Conservation (phyloP, 1,140 invertebrate species). For the Platorchestia sp. region DNA sequence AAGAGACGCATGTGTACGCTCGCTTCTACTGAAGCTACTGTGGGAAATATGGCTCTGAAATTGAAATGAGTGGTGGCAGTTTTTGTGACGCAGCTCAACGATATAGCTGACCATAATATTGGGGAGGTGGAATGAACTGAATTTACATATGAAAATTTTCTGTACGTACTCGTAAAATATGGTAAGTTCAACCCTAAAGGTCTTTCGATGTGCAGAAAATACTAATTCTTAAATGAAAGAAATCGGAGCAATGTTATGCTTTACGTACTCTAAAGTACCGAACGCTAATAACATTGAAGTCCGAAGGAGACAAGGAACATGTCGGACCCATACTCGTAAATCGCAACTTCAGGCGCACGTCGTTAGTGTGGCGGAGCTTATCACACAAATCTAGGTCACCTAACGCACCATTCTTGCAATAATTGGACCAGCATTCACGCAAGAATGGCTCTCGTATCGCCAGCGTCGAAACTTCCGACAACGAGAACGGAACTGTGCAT, state of each 20-base stretch:
- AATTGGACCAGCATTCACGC: not conserved
- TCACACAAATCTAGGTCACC: not conserved
- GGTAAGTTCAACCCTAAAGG: not conserved
- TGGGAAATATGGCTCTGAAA: not conserved
- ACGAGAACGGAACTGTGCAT: not conserved
- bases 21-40: not conserved
- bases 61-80: not conserved
- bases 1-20: not conserved
- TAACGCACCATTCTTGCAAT: not conserved
- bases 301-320: not conserved
- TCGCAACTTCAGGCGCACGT: not conserved
- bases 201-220: not conserved
- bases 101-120: too few relatives aligned
- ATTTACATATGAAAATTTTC: too few relatives aligned
- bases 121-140: too few relatives aligned
- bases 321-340: not conserved
- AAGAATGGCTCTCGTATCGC: not conserved
- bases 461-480: not conserved
- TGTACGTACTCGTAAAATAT: not conserved
- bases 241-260: not conserved
- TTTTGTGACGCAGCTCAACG: not conserved
- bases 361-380: not conserved
- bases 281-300: not conserved
- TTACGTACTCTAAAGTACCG: not conserved
- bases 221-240: not conserved